Conservation (phyloP, 2,797 vertebrate genomes). For the Crypturellus tataupa region DNA sequence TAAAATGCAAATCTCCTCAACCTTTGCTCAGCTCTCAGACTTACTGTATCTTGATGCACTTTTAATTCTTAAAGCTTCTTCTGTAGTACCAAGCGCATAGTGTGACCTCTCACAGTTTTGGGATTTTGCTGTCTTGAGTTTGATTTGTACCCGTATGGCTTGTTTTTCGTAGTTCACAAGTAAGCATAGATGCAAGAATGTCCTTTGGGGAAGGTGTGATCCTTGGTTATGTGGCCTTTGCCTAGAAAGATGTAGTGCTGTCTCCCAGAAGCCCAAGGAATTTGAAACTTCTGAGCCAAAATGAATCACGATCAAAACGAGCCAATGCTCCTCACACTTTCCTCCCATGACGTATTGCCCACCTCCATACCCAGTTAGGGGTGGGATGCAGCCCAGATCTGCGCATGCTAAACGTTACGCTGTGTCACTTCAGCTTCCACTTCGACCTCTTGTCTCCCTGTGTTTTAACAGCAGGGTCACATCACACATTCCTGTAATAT, state of each 20-base stretch:
- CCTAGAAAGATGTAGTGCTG: background rate
- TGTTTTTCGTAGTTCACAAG: background rate
- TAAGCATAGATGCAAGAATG: background rate
- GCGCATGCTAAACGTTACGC: background rate
- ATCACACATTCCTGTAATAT: background rate
- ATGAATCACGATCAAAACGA: background rate
- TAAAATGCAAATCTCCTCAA: slow-evolving; percentile 17
- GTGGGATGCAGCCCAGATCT: rapidly evolving
- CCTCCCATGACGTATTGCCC: rapidly evolving
- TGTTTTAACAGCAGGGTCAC: background rate
- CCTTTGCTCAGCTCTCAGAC: background rate
- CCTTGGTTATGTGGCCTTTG: background rate
- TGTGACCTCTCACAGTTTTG: background rate
- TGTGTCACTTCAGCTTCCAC: background rate
- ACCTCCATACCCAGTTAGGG: background rate
- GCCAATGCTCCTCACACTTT: background rate
- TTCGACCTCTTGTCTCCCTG: background rate
- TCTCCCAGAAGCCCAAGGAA: background rate
- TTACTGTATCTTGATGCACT: background rate
- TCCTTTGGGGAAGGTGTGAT: background rate
- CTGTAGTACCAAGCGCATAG: rapidly evolving
- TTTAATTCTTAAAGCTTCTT: background rate
- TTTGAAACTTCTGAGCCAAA: background rate
- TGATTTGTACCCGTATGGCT: background rate
- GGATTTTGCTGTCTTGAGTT: background rate